Evolutionary conservation across 2,113 vertebrate genomes (phyloP), one percentile per base, ranked within the genome.

Genomic region (Lucifuga dentata): DNA sequence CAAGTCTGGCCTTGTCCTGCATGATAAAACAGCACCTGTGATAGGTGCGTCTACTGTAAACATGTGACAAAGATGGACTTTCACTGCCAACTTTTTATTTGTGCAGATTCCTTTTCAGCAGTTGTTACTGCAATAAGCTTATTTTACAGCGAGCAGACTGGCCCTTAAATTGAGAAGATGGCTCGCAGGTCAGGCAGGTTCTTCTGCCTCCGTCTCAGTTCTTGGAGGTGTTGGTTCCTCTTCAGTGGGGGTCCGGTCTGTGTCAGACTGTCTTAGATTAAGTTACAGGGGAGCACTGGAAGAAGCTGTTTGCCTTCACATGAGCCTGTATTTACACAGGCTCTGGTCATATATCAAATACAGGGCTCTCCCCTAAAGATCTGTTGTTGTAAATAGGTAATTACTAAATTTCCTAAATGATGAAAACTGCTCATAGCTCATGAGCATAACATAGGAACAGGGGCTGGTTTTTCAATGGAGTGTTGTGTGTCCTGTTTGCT

Each of bases 261-360:
- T 56, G 59, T 74, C 53, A 51, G 55, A 68, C 40, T 41, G 41
- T 59, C 67, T 66, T 43, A 67, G 80, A 86, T 91, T 73, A 52
- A 81, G 35, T 91, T 91, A 85, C 92, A 82, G 45, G 35, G 68
- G 59, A 70, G 58, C 48, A 13, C 70, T 73, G 59, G 55, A 65
- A 67, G 58, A 81, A 81, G 74, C 68, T 84, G 80, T 81, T 84
- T 85, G 80, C 69, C 43, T 80, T 83, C 68, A 88, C 58, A 68
- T 17, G 77, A 88, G 77, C 68, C 68, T 87, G 36, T 90, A 82
- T 92, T 92, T 91, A 88, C 88, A 79, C 83, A 89, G 86, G 68
- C 80, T 68, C 26, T 45, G 55, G 67, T 53, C 67, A 69, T 85
- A 76, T 72, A 78, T 90, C 87, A 88, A 29, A 62, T 53, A 35